Conservation (phyloP, 2,888 invertebrate species). For the Nephrotoma guestfalica region DNA sequence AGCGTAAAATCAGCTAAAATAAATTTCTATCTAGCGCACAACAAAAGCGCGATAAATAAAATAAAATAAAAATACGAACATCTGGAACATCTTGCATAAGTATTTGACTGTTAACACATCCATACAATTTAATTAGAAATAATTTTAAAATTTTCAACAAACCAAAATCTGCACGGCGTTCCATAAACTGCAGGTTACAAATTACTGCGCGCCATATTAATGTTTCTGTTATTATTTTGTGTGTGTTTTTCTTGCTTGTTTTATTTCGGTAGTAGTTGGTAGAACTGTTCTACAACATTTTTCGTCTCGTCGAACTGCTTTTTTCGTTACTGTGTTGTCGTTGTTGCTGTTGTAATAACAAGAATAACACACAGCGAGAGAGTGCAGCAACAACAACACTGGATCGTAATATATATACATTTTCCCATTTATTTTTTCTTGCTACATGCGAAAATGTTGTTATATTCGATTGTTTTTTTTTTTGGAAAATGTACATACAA, state of each 20-base stretch:
- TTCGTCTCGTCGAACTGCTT: slow-evolving; percentile 1
- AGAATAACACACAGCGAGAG: background rate
- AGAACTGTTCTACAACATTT: slow-evolving; percentile 1
- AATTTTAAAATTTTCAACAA: no score
- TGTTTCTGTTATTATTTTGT: background rate
- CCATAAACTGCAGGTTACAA: background rate
- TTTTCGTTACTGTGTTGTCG: background rate
- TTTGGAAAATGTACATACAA: background rate
- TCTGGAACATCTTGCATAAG: no score
- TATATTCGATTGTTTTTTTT: background rate
- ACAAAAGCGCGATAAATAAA: no score
- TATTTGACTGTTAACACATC: no score
- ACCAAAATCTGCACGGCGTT: no score
- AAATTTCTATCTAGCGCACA: no score
- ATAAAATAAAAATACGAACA: no score
- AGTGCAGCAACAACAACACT: background rate
- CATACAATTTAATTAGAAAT: no score
- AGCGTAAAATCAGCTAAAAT: no score
- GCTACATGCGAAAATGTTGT: background rate
- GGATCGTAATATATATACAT: background rate
- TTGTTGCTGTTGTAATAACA: background rate
- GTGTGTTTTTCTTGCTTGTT: background rate
- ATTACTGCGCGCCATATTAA: background rate
- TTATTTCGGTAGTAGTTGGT: slow-evolving; percentile 1
- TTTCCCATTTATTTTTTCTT: background rate